phyloP scores from a whole-genome alignment of 1,140 invertebrate species.

The Sminthurinus signatus region DNA sequence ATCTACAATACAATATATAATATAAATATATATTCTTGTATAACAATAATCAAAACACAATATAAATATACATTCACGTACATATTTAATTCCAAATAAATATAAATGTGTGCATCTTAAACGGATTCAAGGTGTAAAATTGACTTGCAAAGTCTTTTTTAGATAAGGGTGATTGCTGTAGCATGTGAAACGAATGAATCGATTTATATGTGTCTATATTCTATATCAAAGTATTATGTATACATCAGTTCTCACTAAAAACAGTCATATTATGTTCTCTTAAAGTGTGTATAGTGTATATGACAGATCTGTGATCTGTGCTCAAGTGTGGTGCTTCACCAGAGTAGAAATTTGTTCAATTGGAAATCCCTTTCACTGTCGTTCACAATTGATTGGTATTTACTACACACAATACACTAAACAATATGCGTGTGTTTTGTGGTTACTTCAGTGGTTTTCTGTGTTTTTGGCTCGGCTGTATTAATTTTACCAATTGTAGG shows the following conservation, averaged over 20 bases:
- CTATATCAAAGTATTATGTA: neutral
- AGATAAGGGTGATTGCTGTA: too few relatives aligned
- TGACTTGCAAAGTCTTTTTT: too few relatives aligned
- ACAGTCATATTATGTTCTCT: neutral
- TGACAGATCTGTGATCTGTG: neutral
- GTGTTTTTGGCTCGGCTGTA: slow-evolving; percentile 29
- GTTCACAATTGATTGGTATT: too few relatives aligned
- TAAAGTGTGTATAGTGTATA: neutral
- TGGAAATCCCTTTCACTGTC: neutral
- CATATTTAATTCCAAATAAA: too few relatives aligned
- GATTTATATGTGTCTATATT: neutral
- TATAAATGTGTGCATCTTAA: too few relatives aligned
- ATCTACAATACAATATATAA: neutral
- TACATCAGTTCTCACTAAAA: neutral
- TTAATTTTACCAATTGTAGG: slow-evolving; percentile 30
- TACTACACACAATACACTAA: neutral
- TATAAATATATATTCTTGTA: neutral
- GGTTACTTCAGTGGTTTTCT: slow-evolving; percentile 28
- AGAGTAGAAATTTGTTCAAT: slow-evolving; percentile 2
- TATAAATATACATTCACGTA: too few relatives aligned
- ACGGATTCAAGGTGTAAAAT: too few relatives aligned
- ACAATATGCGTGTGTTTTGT: slow-evolving; percentile 15
- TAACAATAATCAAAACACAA: too few relatives aligned
- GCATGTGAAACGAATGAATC: too few relatives aligned
- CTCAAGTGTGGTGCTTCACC: neutral